Percentiles rank a stretch among this genome's conserved stretches.
Conservation (phyloP, 2,888 invertebrate species). For the Timema podura region DNA sequence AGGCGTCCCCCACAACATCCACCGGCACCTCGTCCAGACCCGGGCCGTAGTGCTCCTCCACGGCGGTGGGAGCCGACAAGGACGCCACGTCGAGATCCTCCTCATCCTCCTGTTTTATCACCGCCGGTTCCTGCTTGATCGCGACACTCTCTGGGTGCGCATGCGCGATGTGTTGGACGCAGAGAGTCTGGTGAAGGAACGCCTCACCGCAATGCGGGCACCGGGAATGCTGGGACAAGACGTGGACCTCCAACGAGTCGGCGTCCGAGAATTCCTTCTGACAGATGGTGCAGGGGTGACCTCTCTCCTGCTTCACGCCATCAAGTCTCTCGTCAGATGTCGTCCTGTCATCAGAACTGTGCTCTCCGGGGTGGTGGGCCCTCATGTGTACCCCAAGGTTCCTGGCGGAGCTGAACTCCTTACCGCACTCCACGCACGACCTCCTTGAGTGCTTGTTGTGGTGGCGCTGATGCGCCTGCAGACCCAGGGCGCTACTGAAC, state of each 20-base stretch:
- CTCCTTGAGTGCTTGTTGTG: conserved; percentile 35
- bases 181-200: conserved; percentile 35
- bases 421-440: conserved; percentile 39
- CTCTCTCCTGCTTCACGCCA: conserved; percentile 38
- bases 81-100: conserved; percentile 21
- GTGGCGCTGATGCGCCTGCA: conserved; percentile 43
- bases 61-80: conserved; percentile 16
- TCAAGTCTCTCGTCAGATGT: conserved; percentile 20
- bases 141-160: conserved; percentile 12
- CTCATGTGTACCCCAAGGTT: conserved; percentile 42
- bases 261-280: conserved; percentile 40
- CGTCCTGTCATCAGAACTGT: conserved; percentile 17
- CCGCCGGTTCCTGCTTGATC: conserved; percentile 23
- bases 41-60: conserved; percentile 4
- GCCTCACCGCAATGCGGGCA: conserved; percentile 30
- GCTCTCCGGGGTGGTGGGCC: conserved; percentile 35
- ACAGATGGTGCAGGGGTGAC: conserved; percentile 41
- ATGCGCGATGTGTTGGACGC: conserved; percentile 35
- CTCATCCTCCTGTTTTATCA: conserved; percentile 24
- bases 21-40: too few species aligned
- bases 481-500: conserved; percentile 41
- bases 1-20: too few species aligned
- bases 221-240: conserved; percentile 37
- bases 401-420: conserved; percentile 39
- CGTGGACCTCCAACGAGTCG: conserved; percentile 40